Percentiles rank a stretch among this genome's conserved stretches.
These are phyloP conservation scores for Drosophila paranaensis DNA, from an alignment of 2,888 invertebrate species.

Conservation along the genomic window DNA sequence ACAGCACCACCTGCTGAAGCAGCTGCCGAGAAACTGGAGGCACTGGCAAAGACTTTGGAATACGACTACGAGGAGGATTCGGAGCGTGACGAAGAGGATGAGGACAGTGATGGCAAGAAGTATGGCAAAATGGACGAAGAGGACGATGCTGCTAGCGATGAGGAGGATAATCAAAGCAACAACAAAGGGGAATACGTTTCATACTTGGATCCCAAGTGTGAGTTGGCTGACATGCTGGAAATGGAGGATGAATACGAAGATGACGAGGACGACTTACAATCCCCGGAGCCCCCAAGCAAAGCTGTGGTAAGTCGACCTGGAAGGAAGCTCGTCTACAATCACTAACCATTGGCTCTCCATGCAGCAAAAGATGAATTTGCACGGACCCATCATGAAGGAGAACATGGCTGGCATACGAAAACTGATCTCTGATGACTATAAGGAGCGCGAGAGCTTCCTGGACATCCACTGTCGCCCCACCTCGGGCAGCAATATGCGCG, in stretches of 20 bases:
- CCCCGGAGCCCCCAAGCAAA: slow-evolving; percentile 22
- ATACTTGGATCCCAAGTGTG: slow-evolving; percentile 53
- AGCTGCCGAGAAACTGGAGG: slow-evolving; percentile 35
- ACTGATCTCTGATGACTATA: slow-evolving; percentile 82
- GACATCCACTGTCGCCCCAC: slow-evolving; percentile 83
- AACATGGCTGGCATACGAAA: slow-evolving; percentile 80
- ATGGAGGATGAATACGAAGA: slow-evolving; percentile 49
- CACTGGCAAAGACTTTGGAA: slow-evolving; percentile 52
- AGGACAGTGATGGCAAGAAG: slow-evolving; percentile 30
- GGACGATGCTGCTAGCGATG: slow-evolving; percentile 42
- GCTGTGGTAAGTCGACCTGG: slow-evolving; percentile 20
- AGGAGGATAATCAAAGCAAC: slow-evolving; percentile 48
- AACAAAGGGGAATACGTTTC: slow-evolving; percentile 39
- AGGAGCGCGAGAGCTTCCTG: slow-evolving; percentile 82
- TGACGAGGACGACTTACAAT: slow-evolving; percentile 36
- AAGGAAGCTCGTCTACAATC: not conserved
- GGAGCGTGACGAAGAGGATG: slow-evolving; percentile 44
- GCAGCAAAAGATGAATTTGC: slow-evolving; percentile 43
- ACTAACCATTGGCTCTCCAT: not conserved
- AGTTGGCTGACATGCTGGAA: slow-evolving; percentile 49
- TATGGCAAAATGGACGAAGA: slow-evolving; percentile 36
- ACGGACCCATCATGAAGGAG: slow-evolving; percentile 65
- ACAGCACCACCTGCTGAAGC: slow-evolving; percentile 27
- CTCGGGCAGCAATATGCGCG: slow-evolving; percentile 61
- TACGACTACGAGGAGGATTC: slow-evolving; percentile 61